Evolutionary conservation across 2,797 vertebrate genomes (phyloP).

Genomic region (Pangasius macronema): DNA sequence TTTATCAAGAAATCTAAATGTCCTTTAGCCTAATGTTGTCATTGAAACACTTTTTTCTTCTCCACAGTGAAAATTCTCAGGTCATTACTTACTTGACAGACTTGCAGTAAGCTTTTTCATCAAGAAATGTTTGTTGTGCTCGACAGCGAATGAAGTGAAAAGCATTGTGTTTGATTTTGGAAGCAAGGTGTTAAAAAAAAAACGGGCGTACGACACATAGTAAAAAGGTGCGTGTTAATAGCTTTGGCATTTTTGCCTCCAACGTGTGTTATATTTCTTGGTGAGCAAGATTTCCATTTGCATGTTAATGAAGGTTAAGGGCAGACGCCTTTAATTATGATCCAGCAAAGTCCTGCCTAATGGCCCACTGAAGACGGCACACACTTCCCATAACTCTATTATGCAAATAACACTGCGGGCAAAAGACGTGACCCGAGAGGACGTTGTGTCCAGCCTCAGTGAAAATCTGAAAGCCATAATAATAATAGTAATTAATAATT

Average conservation of each 20-base stretch:
- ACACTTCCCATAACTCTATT: conserved; percentile 90
- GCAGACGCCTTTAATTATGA: conserved; percentile 97
- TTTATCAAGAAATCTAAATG: not conserved
- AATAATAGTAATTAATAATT: conserved; percentile 15
- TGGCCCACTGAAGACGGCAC: conserved; percentile 85
- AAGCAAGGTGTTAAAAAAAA: conserved; percentile 7
- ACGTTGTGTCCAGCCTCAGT: conserved; percentile 10
- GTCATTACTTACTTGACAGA: not conserved
- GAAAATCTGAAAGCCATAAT: conserved; percentile 12
- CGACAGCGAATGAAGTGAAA: too few species aligned
- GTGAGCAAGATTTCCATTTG: conserved; percentile 86
- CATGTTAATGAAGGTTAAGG: conserved; percentile 96
- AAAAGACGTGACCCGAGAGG: conserved; percentile 78
- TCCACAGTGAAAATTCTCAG: not conserved
- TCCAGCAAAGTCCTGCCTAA: conserved; percentile 87
- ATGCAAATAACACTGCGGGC: conserved; percentile 88
- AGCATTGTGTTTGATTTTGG: not conserved
- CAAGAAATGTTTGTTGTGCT: not conserved
- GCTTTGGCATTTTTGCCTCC: conserved; percentile 78
- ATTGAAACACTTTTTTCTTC: not conserved
- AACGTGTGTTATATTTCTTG: conserved; percentile 79
- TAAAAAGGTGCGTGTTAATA: conserved; percentile 76
- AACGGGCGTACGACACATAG: conserved; percentile 66
- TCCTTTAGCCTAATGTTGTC: too few species aligned
- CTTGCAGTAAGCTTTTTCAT: not conserved